Conservation (phyloP, 1,140 invertebrate species). For the Tribolium castaneum region DNA sequence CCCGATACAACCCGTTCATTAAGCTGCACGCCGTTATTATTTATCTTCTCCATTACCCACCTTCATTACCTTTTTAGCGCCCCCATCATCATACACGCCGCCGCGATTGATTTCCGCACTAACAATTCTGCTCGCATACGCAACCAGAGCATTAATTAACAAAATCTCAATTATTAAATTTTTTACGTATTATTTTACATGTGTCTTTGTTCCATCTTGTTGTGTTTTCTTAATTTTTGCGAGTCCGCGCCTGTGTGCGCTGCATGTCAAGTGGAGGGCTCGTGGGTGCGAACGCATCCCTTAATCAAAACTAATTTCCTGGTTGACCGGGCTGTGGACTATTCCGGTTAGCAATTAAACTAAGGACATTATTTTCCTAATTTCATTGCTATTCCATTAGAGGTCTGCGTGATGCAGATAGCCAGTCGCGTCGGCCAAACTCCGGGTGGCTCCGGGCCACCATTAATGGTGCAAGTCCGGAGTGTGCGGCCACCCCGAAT, state of each 20-base stretch:
- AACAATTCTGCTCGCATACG: neutral
- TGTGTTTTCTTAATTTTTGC: neutral
- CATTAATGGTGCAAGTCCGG: constrained; percentile 54
- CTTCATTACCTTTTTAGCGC: constrained; percentile 39
- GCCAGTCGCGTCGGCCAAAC: constrained; percentile 48
- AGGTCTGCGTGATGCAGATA: constrained; percentile 62
- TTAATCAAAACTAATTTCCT: constrained; percentile 59
- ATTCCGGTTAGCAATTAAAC: constrained; percentile 60
- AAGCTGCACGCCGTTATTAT: constrained; percentile 49
- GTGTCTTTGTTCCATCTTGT: too few relatives aligned
- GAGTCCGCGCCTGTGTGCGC: neutral
- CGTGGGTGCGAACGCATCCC: constrained; percentile 42
- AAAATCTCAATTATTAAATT: neutral
- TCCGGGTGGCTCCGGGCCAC: constrained; percentile 52
- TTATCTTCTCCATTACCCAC: constrained; percentile 46
- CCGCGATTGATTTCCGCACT: constrained; percentile 16
- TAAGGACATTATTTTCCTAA: constrained; percentile 64
- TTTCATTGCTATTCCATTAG: constrained; percentile 64
- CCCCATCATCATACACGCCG: constrained; percentile 22
- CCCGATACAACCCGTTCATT: constrained; percentile 47
- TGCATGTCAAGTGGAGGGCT: constrained; percentile 15
- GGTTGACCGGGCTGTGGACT: constrained; percentile 56
- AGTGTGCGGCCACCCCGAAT: constrained; percentile 26
- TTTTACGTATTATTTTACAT: too few relatives aligned
- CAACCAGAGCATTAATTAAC: neutral